Conservation (phyloP, 1,140 invertebrate genomes). For the Philaenus spumarius region DNA sequence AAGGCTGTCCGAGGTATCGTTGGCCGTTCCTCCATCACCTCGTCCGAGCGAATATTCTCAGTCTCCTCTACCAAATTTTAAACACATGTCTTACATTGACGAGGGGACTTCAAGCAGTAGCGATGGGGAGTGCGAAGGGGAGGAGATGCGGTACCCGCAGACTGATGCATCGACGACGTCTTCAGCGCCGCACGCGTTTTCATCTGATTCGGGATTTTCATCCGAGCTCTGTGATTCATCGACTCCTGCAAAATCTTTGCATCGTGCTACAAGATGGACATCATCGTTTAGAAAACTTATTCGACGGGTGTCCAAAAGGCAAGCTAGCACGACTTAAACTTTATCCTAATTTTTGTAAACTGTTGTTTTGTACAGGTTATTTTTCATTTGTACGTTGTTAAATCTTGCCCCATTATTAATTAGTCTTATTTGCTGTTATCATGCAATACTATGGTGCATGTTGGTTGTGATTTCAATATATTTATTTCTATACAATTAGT, state of each 20-base stretch:
- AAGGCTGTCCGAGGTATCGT: constrained; percentile 10
- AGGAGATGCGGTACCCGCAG: constrained; percentile 13
- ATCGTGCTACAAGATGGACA: constrained; percentile 45
- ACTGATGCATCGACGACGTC: constrained; percentile 33
- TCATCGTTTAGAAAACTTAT: constrained; percentile 48
- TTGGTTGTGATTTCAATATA: no score
- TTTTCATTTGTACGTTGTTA: no score
- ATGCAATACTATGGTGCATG: no score
- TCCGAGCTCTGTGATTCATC: constrained; percentile 32
- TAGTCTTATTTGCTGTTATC: no score
- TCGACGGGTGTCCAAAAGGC: constrained; percentile 39
- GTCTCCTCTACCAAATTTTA: constrained; percentile 17
- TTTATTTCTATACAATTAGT: no score
- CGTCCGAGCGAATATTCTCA: constrained; percentile 18
- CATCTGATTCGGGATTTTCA: constrained; percentile 47
- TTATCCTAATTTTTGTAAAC: no score
- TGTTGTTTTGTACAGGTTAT: no score
- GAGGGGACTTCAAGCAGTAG: constrained; percentile 18
- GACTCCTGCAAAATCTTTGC: constrained; percentile 34
- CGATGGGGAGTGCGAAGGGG: constrained; percentile 1
- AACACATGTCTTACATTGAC: constrained; percentile 32
- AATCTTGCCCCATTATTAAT: no score
- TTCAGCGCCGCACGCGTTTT: constrained; percentile 38
- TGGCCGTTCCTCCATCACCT: constrained; percentile 18
- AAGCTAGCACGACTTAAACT: constrained; percentile 1